Base-by-base conservation (phyloP, 1,140 invertebrate genomes). In the Venturia canescens region DNA sequence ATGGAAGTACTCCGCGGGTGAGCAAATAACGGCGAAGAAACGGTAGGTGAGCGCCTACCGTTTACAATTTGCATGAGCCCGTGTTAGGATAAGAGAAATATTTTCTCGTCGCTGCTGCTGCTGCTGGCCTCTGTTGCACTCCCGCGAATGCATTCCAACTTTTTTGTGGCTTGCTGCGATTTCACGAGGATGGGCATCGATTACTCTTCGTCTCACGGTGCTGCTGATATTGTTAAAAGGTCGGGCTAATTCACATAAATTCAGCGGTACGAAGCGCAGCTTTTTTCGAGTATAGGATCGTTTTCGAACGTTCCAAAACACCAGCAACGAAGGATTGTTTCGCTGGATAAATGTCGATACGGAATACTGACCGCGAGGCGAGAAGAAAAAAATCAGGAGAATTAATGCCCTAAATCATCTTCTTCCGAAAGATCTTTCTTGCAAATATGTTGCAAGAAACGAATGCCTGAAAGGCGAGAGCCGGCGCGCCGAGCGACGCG, bases 11-110 rank as follows among this genome's bases (percentile, higher is more conserved):
- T 48, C 74, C 57, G n/a, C n/a, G n/a, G 57, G 72, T 76, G 63
- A 83, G 82, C 67, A 83, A 83, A 83, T 83, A 83, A 81, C 80
- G 82, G 72, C 80, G 5, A 27, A 75, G 75, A 83, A 81, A 83
- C 82, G 69, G 82, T 81, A 81, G 76, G 67, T 80, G 50, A 69
- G 74, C n/a, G 63, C 82, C 82, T 83, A 83, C 82, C 82, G 82
- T 80, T 80, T 79, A 70, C 27, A 78, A 83, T 83, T 83, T 83
- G 75, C 82, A 83, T 83, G 69, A 72, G 63, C 53, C 53, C 70
- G 21, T 63, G 44, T 21, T 71, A 18, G 44, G 21, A 26, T 16
- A 29, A 26, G 71, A 21, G 71, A 74, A 74, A 74, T 74, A 74
- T 74, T 69, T 31, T 72, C 69, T 80, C 50, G 21, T 27, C 27